Base-by-base conservation (phyloP, 2,797 vertebrate species). In the Nannoperca australis region DNA sequence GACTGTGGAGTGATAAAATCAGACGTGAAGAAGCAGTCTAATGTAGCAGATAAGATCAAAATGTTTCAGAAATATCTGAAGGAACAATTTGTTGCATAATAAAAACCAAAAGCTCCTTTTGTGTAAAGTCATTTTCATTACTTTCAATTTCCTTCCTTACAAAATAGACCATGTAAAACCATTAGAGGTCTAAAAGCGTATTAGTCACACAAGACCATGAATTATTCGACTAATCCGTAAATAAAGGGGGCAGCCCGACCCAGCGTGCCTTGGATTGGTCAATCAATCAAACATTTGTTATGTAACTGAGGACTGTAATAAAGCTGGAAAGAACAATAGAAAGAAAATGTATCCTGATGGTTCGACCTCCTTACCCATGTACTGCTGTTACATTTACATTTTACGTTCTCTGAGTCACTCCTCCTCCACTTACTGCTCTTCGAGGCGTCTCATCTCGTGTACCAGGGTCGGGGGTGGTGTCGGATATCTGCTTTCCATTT, bases 401-500 rank as follows among this genome's bases (percentile, higher is more conserved):
- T 27, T 27, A 27, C 24, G 24, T 27, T 67, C 42, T 7, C 7
- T 13, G 24, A 27, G 15, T 64, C 10, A 20, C 45, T 13, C 20
- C 6, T 60, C 8, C 10, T n/a, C 11, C 22, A 8, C 54, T 70
- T 9, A 9, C 27, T 64, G 12, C 49, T 68, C 55, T 53, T 64
- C 1, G 1, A 59, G 60, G 59, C 59, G n/a, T 5, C 11, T 38
- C 55, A 14, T 54, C 30, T 70, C 7, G 40, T 54, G 36, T 75
- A 56, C 32, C 34, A 27, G 24, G 24, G 18, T 58, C 7, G 44
- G 49, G 47, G 22, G 5, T 7, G 20, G 54, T 70, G 34, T 78
- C 42, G 9, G 12, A 59, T 78, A 22, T 65, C 53, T 54, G 60
- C 45, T 34, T 18, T 53, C n/a, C 30, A 27, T 56, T n/a, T 30